A percentile compares a stretch with the other conserved stretches of the same genome.
These are phyloP conservation scores for Crocallis elinguaria DNA, from an alignment of 2,888 invertebrate genomes.

Conservation along the genomic window DNA sequence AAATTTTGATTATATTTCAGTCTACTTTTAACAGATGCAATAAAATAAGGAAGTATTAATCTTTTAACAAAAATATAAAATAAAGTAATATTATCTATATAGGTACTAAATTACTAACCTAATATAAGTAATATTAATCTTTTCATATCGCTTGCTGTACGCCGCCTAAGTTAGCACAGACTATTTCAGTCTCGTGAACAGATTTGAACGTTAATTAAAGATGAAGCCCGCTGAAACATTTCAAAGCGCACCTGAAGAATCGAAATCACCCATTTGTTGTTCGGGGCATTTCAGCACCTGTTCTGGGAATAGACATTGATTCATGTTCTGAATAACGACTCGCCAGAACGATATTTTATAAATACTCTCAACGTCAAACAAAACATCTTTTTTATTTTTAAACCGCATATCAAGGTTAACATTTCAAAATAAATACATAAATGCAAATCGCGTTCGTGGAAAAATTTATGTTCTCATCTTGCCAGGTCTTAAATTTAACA, in stretches of 20 bases:
- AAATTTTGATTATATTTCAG: too few species aligned
- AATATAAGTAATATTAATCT: neutral
- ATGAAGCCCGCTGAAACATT: conserved; percentile 24
- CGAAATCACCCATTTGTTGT: conserved; percentile 60
- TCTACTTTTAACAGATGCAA: too few species aligned
- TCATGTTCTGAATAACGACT: conserved; percentile 60
- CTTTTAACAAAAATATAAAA: too few species aligned
- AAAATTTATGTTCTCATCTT: conserved; percentile 40
- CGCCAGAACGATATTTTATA: conserved; percentile 56
- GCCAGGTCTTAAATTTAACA: conserved; percentile 38
- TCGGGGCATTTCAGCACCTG: conserved; percentile 61
- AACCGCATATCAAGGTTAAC: conserved; percentile 49
- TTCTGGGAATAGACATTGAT: conserved; percentile 73
- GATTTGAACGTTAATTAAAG: conserved; percentile 28
- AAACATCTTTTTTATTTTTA: conserved; percentile 57
- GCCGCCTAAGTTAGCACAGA: conserved; percentile 31
- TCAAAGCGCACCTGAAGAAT: conserved; percentile 52
- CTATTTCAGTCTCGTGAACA: conserved; percentile 32
- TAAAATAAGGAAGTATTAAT: too few species aligned
- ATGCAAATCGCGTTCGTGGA: conserved; percentile 31
- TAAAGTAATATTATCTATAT: too few species aligned
- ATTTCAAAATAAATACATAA: conserved; percentile 46
- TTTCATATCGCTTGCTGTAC: neutral
- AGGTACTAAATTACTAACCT: too few species aligned
- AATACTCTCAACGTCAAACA: conserved; percentile 74